Evolutionary conservation across 2,113 vertebrate species (phyloP), one percentile per base, ranked within the genome.

Genomic region (Psittacula cyanocephala): DNA sequence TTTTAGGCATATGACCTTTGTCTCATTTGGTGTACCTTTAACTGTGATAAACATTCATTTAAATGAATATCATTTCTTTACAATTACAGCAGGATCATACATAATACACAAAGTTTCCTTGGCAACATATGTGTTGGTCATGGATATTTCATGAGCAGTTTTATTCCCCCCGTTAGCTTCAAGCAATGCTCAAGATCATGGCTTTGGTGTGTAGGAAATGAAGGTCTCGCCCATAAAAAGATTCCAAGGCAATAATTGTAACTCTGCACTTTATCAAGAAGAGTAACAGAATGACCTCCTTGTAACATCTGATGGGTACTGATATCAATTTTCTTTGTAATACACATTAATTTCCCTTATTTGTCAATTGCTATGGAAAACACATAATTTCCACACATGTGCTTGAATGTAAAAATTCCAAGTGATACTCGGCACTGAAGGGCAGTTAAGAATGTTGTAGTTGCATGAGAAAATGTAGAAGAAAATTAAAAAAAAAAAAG

Each of bases 91-190:
- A 97, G 97, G 97, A 96, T 98, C 97, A 98, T 98, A 97, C 97
- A 97, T 98, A 98, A 98, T 97, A 98, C 93, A 96, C 97, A 96
- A 95, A 96, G 93, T 97, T 98, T 96, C 93, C 85, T 91, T 96
- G 94, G 93, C 96, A 97, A 97, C 96, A 88, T 97, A 93, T 97
- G 96, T 97, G 96, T 95, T 96, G 89, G 90, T 96, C 97, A 98
- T 98, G 96, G 91, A 98, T 98, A 97, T 98, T 98, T 98, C 97
- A 98, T 98, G 94, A 98, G 94, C 63, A 87, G 94, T 96, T 97
- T 98, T 97, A 97, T 98, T 97, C 96, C 82, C 94, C 65, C 59
- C 98, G 93, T 97, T 97, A 97, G 94, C 96, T 97, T 97, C 96
- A 97, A 97, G 96, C 33, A 1, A 95, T 88, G 93, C 87, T 97